phyloP scores from a whole-genome alignment of 2,113 vertebrate genomes.

The Phalacrocorax pelagicus region DNA sequence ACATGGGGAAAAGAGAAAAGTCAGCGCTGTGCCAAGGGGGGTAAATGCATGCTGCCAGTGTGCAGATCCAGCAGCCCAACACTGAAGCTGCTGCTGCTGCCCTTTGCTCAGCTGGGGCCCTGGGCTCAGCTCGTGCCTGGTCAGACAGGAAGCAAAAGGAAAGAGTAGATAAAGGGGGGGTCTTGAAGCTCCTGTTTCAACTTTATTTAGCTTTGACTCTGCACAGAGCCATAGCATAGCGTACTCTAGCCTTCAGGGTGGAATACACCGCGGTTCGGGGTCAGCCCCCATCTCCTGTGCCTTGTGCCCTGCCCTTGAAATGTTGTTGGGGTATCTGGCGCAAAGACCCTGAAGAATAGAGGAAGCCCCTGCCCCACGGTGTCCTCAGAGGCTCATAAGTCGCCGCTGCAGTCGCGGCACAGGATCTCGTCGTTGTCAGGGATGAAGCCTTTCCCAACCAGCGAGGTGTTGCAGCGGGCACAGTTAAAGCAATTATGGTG shows the following conservation, averaged over 20 bases:
- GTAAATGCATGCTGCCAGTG: background rate
- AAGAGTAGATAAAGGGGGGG: slow-evolving; percentile 47
- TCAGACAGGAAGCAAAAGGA: slow-evolving; percentile 30
- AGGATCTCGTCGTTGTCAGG: slow-evolving; percentile 88
- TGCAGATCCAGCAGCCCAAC: background rate
- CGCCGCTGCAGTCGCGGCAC: slow-evolving; percentile 91
- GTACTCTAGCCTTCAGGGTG: background rate
- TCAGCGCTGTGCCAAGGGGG: background rate
- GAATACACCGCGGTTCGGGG: background rate
- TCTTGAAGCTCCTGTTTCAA: slow-evolving; percentile 50
- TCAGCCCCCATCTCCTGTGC: slow-evolving; percentile 19
- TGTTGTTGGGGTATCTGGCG: background rate
- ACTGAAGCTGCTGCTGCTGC: background rate
- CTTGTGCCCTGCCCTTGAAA: background rate
- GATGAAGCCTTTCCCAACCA: slow-evolving; percentile 96
- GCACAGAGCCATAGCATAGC: slow-evolving; percentile 35
- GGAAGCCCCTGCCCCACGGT: background rate
- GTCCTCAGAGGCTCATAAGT: slow-evolving; percentile 76
- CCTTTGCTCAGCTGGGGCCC: background rate
- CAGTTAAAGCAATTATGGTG: slow-evolving; percentile 97
- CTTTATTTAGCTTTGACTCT: slow-evolving; percentile 42
- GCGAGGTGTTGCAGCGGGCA: slow-evolving; percentile 87
- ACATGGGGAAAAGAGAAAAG: background rate
- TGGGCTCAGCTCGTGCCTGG: background rate
- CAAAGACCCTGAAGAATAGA: background rate